A percentile compares a stretch with the other conserved stretches of the same genome.
These are phyloP conservation scores for Metopia argyrocephala DNA, from an alignment of 2,888 invertebrate genomes.

Conservation along the genomic window DNA sequence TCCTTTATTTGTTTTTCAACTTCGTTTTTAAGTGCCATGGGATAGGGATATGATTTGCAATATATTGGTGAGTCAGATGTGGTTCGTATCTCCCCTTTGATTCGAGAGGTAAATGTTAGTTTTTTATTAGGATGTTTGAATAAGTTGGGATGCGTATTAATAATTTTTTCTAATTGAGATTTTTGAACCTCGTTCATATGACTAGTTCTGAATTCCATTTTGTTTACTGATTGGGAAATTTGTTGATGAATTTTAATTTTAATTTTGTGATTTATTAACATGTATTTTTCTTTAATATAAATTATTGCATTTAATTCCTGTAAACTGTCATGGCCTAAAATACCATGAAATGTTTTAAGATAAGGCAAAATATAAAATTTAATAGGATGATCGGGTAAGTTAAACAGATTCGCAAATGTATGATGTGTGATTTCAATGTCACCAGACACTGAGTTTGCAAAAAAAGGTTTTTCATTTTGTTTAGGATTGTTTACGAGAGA, in stretches of 20 bases:
- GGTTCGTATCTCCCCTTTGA: constrained; percentile 15
- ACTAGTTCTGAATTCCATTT: constrained; percentile 17
- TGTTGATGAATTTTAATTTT: constrained; percentile 9
- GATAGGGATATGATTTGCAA: constrained; percentile 19
- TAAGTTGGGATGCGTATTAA: constrained; percentile 8
- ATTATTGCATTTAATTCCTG: constrained; percentile 16
- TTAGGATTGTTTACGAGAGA: constrained; percentile 12
- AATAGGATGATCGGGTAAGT: constrained; percentile 7
- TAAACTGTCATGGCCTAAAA: constrained; percentile 29
- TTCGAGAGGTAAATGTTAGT: constrained; percentile 17
- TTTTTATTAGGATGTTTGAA: constrained; percentile 23
- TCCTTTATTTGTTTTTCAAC: constrained; percentile 24
- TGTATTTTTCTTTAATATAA: constrained; percentile 6
- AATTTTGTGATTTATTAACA: constrained; percentile 1
- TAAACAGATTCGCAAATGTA: constrained; percentile 19
- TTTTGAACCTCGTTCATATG: constrained; percentile 23
- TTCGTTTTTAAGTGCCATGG: constrained; percentile 8
- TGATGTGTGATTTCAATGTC: constrained; percentile 24
- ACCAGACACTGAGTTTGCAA: constrained; percentile 25
- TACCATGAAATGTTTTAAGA: constrained; percentile 31
- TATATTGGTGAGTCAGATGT: constrained; percentile 1
- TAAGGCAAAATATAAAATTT: constrained; percentile 40
- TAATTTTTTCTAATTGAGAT: constrained; percentile 27
- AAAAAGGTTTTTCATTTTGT: constrained; percentile 14
- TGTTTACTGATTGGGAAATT: constrained; percentile 1